Conservation (phyloP, 2,888 invertebrate genomes). For the Ptychoptera contaminata region DNA sequence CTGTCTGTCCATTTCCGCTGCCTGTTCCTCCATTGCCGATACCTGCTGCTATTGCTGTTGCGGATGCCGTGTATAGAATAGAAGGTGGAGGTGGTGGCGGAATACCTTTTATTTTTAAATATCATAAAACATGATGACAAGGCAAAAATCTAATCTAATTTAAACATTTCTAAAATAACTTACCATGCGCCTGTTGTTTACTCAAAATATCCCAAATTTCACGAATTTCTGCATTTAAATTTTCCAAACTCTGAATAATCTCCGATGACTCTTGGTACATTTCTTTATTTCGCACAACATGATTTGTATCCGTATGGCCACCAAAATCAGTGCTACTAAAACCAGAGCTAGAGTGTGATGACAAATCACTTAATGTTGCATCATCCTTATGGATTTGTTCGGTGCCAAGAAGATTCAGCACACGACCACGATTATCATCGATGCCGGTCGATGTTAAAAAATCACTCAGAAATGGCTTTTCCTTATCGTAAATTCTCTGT, state of each 20-base stretch:
- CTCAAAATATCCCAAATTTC: slow-evolving; percentile 52
- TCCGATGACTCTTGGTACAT: slow-evolving; percentile 47
- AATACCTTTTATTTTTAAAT: background rate
- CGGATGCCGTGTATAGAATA: background rate
- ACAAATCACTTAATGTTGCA: slow-evolving; percentile 48
- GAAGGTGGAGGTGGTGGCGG: background rate
- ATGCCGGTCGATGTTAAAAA: slow-evolving; percentile 10
- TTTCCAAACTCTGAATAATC: slow-evolving; percentile 52
- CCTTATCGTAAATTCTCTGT: slow-evolving; percentile 35
- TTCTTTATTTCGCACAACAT: slow-evolving; percentile 22
- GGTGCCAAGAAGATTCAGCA: slow-evolving; percentile 4
- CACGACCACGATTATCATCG: slow-evolving; percentile 3
- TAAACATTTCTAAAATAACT: slow-evolving; percentile 25
- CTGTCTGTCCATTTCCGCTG: slow-evolving; percentile 11
- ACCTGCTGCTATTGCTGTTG: background rate
- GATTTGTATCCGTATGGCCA: slow-evolving; percentile 32
- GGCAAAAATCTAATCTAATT: slow-evolving; percentile 21
- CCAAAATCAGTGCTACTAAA: slow-evolving; percentile 53
- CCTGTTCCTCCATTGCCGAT: slow-evolving; percentile 1
- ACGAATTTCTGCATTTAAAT: slow-evolving; percentile 50
- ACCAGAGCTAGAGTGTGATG: slow-evolving; percentile 38
- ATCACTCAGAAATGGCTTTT: slow-evolving; percentile 21
- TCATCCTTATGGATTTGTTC: slow-evolving; percentile 34
- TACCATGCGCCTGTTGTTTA: slow-evolving; percentile 34
- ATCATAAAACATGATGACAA: background rate